Percentiles rank a stretch among this genome's conserved stretches.
Evolutionary conservation across 2,888 invertebrate genomes (phyloP).

Genomic region (Autographa gamma): DNA sequence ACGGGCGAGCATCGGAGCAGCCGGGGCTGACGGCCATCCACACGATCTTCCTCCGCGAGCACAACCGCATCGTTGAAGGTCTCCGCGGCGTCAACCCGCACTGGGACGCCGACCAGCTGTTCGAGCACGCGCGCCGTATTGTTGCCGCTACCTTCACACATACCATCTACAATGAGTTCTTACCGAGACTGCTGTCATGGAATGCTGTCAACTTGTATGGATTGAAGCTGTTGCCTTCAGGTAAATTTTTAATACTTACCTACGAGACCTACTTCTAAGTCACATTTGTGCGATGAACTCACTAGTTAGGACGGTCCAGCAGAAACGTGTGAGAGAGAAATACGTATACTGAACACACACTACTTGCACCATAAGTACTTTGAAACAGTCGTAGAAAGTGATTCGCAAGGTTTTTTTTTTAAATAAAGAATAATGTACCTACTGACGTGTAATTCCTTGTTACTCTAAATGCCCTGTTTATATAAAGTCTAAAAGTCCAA

Average conservation of each 20-base stretch:
- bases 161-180: conserved; percentile 95
- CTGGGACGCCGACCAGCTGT: conserved; percentile 96
- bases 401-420: too few relatives aligned
- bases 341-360: too few relatives aligned
- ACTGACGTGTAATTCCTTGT: too few relatives aligned
- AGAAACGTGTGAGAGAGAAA: too few relatives aligned
- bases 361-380: too few relatives aligned
- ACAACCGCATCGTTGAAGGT: conserved; percentile 95
- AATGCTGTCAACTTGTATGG: conserved; percentile 96
- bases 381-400: too few relatives aligned
- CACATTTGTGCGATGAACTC: too few relatives aligned
- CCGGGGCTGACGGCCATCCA: conserved; percentile 96
- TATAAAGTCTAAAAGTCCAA: too few relatives aligned
- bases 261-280: background rate
- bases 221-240: conserved; percentile 93
- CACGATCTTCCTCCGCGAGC: conserved; percentile 96
- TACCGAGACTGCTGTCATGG: conserved; percentile 97
- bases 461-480: too few relatives aligned
- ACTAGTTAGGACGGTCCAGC: too few relatives aligned
- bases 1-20: conserved; percentile 97
- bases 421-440: too few relatives aligned
- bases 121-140: conserved; percentile 94
- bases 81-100: conserved; percentile 95
- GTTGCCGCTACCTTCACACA: conserved; percentile 94
- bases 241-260: conserved; percentile 62